Evolutionary conservation across 1,140 invertebrate genomes (phyloP).

Genomic region (Formica selysi): DNA sequence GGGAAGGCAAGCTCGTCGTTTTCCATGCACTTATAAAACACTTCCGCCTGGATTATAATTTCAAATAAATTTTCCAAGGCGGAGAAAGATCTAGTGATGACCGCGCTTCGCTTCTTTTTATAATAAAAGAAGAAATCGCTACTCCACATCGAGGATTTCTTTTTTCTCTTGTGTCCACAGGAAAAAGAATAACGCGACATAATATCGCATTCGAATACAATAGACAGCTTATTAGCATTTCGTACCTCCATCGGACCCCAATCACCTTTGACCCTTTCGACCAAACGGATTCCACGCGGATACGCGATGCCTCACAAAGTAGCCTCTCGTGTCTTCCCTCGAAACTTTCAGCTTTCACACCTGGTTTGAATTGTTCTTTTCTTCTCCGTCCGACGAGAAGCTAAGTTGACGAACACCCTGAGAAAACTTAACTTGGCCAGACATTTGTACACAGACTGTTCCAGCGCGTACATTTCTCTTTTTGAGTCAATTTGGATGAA

Average conservation of each 20-base stretch:
- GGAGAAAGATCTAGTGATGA: not conserved
- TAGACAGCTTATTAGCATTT: constrained; percentile 72
- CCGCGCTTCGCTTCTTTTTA: not conserved
- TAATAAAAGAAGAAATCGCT: constrained; percentile 33
- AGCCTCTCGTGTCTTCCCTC: not conserved
- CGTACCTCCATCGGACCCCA: constrained; percentile 62
- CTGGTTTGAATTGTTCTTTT: constrained; percentile 53
- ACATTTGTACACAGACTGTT: constrained; percentile 12
- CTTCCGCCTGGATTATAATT: constrained; percentile 55
- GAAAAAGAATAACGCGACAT: constrained; percentile 55
- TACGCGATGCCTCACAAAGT: constrained; percentile 17
- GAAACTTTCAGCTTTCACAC: constrained; percentile 7
- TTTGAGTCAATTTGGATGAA: constrained; percentile 3
- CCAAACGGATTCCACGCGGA: constrained; percentile 60
- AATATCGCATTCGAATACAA: constrained; percentile 75
- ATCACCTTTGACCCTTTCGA: constrained; percentile 72
- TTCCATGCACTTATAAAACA: constrained; percentile 50
- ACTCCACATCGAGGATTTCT: constrained; percentile 18
- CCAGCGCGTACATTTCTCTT: not conserved
- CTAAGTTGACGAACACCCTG: constrained; percentile 19
- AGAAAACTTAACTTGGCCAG: not conserved
- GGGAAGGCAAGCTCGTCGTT: constrained; percentile 19
- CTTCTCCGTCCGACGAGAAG: not conserved
- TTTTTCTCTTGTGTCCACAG: constrained; percentile 17
- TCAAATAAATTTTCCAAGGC: constrained; percentile 35